These are phyloP conservation scores for Trachymyrmex cornetzi DNA, from an alignment of 1,140 invertebrate species.

Conservation along the genomic window DNA sequence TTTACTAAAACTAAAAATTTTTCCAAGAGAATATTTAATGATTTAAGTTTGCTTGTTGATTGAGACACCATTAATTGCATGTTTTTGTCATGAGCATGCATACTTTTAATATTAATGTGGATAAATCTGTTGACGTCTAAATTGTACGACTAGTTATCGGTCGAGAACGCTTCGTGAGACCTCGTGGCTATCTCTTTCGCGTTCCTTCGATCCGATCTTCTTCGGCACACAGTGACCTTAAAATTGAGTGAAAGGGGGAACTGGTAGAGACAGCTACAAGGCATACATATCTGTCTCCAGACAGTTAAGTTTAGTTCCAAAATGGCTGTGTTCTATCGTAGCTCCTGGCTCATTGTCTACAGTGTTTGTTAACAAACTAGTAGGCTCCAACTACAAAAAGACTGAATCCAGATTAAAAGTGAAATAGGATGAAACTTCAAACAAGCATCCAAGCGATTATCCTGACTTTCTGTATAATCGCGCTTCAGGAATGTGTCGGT, in stretches of 20 bases:
- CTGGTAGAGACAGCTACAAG: constrained; percentile 58
- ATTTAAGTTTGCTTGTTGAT: background rate
- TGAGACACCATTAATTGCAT: background rate
- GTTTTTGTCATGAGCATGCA: background rate
- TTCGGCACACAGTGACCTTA: constrained; percentile 67
- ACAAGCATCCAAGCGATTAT: constrained; percentile 34
- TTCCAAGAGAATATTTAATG: background rate
- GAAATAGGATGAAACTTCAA: constrained; percentile 65
- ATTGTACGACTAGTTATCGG: constrained; percentile 43
- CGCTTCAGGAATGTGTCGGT: constrained; percentile 60
- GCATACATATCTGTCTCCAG: constrained; percentile 54
- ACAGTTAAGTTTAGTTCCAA: constrained; percentile 77
- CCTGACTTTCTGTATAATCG: constrained; percentile 50
- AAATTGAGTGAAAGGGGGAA: constrained; percentile 72
- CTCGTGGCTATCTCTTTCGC: constrained; percentile 8
- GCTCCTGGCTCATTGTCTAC: constrained; percentile 13
- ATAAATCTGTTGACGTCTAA: background rate
- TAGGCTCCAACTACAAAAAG: background rate
- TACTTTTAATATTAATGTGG: constrained; percentile 6
- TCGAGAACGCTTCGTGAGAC: constrained; percentile 7
- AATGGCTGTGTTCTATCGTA: constrained; percentile 79
- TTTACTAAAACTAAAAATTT: constrained; percentile 12
- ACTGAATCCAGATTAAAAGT: background rate
- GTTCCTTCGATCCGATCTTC: constrained; percentile 47
- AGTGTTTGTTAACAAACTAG: background rate